Evolutionary conservation across 2,113 vertebrate species (phyloP).

Genomic region (Clupea harengus): DNA sequence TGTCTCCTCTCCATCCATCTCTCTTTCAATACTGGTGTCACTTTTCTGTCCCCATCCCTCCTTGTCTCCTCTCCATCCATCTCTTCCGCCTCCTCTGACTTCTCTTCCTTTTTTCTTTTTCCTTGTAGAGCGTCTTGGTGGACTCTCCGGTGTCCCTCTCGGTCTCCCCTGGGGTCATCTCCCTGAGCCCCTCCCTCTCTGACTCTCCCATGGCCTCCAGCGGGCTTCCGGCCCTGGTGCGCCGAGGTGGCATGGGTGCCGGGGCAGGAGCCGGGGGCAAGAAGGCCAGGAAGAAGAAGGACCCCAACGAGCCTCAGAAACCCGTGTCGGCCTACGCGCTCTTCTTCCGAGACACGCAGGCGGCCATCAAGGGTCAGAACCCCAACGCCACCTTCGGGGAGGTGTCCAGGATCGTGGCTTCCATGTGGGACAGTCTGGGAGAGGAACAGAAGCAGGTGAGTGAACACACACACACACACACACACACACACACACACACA

Average conservation of each 20-base stretch:
- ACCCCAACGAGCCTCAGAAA: slow-evolving; percentile 87
- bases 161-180: slow-evolving; percentile 62
- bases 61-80: background rate
- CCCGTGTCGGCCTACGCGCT: slow-evolving; percentile 87
- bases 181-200: slow-evolving; percentile 61
- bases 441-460: slow-evolving; percentile 90
- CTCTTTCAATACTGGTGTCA: background rate
- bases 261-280: slow-evolving; percentile 57
- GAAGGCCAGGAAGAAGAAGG: slow-evolving; percentile 79
- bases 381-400: slow-evolving; percentile 89
- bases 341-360: slow-evolving; percentile 90
- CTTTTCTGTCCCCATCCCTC: background rate
- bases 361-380: slow-evolving; percentile 91
- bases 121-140: slow-evolving; percentile 66
- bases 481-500: background rate
- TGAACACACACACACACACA: background rate
- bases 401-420: slow-evolving; percentile 90
- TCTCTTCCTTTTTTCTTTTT: slow-evolving; percentile 2
- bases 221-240: slow-evolving; percentile 55
- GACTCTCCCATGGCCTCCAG: slow-evolving; percentile 48
- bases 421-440: slow-evolving; percentile 93
- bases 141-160: slow-evolving; percentile 69
- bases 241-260: slow-evolving; percentile 60
- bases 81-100: background rate
- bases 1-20: background rate